phyloP scores from a whole-genome alignment of 2,888 invertebrate genomes.

The Physocephala rufipes region DNA sequence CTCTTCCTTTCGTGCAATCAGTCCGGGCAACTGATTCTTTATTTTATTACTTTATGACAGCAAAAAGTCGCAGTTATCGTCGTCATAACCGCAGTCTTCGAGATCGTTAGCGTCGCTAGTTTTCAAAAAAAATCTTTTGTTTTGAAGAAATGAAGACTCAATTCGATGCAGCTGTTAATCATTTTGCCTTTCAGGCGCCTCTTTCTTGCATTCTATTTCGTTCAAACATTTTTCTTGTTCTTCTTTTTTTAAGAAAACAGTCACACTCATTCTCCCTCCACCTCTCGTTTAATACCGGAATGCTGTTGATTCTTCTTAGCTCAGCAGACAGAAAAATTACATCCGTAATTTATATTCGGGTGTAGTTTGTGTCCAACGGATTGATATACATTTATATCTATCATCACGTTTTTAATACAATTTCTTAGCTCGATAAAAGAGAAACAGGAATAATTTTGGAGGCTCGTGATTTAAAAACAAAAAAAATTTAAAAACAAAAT shows the following conservation, averaged over 20 bases:
- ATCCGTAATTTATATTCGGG: background rate
- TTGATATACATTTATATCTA: slow-evolving; percentile 51
- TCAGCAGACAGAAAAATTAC: no score
- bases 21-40: background rate
- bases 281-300: no score
- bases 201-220: background rate
- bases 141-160: no score
- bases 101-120: no score
- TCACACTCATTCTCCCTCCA: slow-evolving; percentile 1
- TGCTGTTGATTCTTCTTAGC: no score
- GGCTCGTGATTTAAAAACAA: no score
- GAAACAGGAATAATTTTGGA: no score
- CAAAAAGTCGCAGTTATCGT: background rate
- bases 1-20: no score
- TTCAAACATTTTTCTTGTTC: background rate
- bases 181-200: slow-evolving; percentile 6
- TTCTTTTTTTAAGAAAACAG: background rate
- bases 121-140: no score
- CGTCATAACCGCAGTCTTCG: background rate
- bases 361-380: slow-evolving; percentile 27
- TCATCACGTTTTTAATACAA: slow-evolving; percentile 54
- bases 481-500: no score
- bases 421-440: slow-evolving; percentile 32
- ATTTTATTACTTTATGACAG: background rate
- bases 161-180: slow-evolving; percentile 28